A percentile compares a stretch with the other conserved stretches of the same genome.
Conservation (phyloP, 2,888 invertebrate species). For the Zygaena filipendulae region DNA sequence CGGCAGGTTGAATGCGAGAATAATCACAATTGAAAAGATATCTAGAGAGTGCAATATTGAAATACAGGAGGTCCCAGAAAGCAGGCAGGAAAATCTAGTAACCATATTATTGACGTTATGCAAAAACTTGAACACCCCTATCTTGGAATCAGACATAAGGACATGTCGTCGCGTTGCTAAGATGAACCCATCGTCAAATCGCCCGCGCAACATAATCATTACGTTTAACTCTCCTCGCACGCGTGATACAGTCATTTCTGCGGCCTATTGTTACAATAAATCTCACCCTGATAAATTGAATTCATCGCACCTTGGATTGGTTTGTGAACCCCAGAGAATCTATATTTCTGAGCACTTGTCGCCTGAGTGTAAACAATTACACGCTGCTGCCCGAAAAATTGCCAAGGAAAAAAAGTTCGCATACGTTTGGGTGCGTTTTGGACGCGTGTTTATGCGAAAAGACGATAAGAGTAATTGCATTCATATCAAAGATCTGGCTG, state of each 20-base stretch:
- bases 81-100: no score
- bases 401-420: no score
- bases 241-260: conserved; percentile 5
- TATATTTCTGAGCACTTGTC: conserved; percentile 10
- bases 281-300: conserved; percentile 3
- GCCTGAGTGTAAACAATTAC: conserved; percentile 10
- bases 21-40: no score
- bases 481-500: no score
- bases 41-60: no score
- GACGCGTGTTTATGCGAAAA: conserved; percentile 11
- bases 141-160: no score
- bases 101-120: no score
- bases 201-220: conserved; percentile 9
- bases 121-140: no score
- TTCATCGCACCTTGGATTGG: conserved; percentile 4
- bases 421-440: no score
- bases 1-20: no score
- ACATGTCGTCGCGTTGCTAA: conserved; percentile 1
- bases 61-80: no score
- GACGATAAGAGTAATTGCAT: no score
- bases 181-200: background rate
- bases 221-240: conserved; percentile 13
- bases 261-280: conserved; percentile 3
- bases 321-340: background rate
- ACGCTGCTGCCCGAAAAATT: conserved; percentile 9